phyloP scores from a whole-genome alignment of 1,140 invertebrate genomes.

The Cyphomyrmex costatus region DNA sequence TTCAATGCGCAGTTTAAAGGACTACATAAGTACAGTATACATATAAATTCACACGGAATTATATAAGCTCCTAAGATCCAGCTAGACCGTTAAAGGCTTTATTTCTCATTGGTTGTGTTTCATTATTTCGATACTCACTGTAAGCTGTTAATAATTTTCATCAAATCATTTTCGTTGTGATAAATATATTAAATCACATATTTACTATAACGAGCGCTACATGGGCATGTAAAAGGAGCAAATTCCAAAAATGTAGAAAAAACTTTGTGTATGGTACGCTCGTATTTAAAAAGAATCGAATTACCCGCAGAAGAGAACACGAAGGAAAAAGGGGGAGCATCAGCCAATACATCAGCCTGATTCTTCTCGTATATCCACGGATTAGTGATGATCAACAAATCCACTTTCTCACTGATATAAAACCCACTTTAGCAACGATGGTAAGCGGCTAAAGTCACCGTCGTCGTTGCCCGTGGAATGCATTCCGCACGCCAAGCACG shows the following conservation, averaged over 20 bases:
- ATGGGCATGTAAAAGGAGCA: not conserved
- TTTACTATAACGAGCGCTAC: not conserved
- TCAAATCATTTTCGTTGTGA: not conserved
- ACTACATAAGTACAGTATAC: too few relatives aligned
- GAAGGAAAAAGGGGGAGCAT: not conserved
- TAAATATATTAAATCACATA: not conserved
- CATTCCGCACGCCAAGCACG: conserved; percentile 52
- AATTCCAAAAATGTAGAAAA: too few relatives aligned
- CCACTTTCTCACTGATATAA: conserved; percentile 56
- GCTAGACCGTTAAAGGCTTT: too few relatives aligned
- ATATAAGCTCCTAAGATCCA: too few relatives aligned
- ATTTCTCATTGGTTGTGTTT: too few relatives aligned
- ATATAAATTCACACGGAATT: too few relatives aligned
- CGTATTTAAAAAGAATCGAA: not conserved
- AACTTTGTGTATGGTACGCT: not conserved
- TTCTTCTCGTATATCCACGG: conserved; percentile 29
- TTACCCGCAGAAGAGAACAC: not conserved
- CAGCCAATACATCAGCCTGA: not conserved
- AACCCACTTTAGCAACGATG: conserved; percentile 49
- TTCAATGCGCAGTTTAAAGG: too few relatives aligned
- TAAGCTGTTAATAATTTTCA: not conserved
- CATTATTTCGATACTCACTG: not conserved
- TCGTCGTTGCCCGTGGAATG: conserved; percentile 44
- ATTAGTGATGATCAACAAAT: conserved; percentile 63
- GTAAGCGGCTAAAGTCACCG: conserved; percentile 31